phyloP scores from a whole-genome alignment of 2,888 invertebrate species.

The Drepanosiphum platanoidis region DNA sequence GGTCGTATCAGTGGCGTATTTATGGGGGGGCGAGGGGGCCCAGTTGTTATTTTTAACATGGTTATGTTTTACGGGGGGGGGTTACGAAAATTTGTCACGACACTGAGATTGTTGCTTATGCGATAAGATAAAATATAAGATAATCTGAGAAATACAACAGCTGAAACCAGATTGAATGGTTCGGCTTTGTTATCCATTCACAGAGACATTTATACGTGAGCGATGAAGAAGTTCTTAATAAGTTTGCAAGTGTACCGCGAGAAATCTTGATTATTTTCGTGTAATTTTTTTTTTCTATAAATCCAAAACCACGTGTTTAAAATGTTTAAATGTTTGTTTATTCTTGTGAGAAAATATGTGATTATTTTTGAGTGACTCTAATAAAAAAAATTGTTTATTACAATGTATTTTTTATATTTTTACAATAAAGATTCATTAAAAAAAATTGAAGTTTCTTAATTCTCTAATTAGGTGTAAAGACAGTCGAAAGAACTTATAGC shows the following conservation, averaged over 20 bases:
- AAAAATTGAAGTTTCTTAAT: background rate
- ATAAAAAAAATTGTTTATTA: background rate
- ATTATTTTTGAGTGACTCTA: background rate
- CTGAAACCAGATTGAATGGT: conserved; percentile 17
- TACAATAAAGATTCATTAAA: no score
- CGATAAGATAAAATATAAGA: background rate
- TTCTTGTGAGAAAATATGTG: background rate
- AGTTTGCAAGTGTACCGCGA: background rate
- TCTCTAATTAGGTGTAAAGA: no score
- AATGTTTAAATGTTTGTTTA: background rate
- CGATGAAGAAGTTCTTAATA: no score
- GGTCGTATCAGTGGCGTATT: background rate
- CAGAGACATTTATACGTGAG: conserved; percentile 12
- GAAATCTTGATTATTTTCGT: conserved; percentile 5
- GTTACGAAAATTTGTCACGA: no score
- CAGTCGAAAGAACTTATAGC: no score
- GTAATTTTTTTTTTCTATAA: conserved; percentile 22
- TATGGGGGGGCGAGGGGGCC: background rate
- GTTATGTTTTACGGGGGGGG: no score
- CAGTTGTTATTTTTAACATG: no score
- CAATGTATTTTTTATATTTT: no score
- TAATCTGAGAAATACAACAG: background rate
- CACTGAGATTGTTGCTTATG: no score
- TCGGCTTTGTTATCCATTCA: conserved; percentile 12
- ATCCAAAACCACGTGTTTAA: background rate